phyloP scores from a whole-genome alignment of 64 coral and sea anemone genomes.

The Pocillopora damicornis region DNA sequence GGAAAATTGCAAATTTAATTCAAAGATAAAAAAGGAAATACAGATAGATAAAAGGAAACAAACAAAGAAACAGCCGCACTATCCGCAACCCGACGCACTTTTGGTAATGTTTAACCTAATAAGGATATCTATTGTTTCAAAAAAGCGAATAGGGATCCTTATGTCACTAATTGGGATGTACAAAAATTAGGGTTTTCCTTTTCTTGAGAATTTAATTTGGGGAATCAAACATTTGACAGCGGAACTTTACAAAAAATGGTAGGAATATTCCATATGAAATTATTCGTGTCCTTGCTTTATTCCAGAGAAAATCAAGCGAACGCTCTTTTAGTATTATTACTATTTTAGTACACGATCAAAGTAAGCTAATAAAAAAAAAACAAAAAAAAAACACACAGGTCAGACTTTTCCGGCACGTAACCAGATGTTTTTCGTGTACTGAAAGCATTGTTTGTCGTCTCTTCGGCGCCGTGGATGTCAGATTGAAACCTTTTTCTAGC shows the following conservation, averaged over 20 bases:
- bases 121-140: constrained; percentile 1
- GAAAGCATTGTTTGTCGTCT: no score
- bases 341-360: background rate
- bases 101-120: constrained; percentile 1
- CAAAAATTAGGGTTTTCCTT: background rate
- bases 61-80: background rate
- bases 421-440: background rate
- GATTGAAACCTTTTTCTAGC: no score
- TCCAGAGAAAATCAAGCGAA: background rate
- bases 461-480: no score
- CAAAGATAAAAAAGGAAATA: background rate
- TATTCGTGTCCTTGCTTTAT: background rate
- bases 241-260: background rate
- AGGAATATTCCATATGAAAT: background rate
- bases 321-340: background rate
- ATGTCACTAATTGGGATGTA: background rate
- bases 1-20: background rate
- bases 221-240: background rate
- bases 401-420: background rate
- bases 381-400: background rate
- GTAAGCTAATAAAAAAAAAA: background rate
- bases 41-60: background rate
- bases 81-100: constrained; percentile 9
- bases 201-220: background rate
- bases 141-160: background rate